These are phyloP conservation scores for Sterna hirundo DNA, from an alignment of 2,113 vertebrate species.

Conservation along the genomic window DNA sequence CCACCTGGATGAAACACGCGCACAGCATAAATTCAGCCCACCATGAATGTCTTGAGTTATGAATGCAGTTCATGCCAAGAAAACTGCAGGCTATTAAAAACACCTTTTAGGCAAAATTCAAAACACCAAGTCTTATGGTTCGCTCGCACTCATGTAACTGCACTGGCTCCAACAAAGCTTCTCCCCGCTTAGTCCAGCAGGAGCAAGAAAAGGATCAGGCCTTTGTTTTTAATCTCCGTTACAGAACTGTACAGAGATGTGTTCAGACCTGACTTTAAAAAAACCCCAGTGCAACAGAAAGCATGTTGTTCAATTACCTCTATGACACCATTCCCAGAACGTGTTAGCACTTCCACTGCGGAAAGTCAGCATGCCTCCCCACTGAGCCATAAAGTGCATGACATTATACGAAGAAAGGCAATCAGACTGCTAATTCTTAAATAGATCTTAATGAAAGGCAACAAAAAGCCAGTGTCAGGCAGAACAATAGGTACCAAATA, in stretches of 20 bases:
- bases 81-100: not conserved
- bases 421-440: constrained; percentile 22
- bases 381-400: not conserved
- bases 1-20: not conserved
- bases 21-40: not conserved
- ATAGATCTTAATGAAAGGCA: not conserved
- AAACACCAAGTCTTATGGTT: not conserved
- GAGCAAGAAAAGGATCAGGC: not conserved
- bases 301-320: not conserved
- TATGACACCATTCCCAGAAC: not conserved
- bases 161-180: not conserved
- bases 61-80: not conserved
- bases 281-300: not conserved
- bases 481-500: constrained; percentile 1
- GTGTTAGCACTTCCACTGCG: not conserved
- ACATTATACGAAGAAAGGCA: not conserved
- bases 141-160: not conserved
- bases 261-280: not conserved
- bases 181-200: not conserved
- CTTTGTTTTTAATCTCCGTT: not conserved
- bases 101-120: not conserved
- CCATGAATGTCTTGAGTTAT: not conserved
- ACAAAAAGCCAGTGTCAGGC: not conserved
- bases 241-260: not conserved
- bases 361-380: not conserved